Conservation (phyloP, 35 echinoderm and acorn worm species). For the Apostichopus japonicus region DNA sequence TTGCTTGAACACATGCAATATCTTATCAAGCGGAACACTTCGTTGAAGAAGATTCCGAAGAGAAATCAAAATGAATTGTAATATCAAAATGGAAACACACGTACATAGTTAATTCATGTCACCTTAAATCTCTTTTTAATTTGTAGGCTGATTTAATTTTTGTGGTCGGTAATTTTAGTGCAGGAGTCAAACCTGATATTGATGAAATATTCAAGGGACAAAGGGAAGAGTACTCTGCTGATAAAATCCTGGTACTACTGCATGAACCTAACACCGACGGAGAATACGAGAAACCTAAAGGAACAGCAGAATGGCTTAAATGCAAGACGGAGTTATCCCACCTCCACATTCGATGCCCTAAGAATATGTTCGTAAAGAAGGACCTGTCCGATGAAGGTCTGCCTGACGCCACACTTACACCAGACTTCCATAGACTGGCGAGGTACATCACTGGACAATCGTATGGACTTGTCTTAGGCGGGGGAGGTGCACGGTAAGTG, state of each 20-base stretch:
- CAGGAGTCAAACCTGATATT: background rate
- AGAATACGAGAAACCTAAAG: background rate
- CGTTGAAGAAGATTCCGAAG: too few relatives aligned
- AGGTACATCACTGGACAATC: background rate
- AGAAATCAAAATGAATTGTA: too few relatives aligned
- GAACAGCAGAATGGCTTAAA: background rate
- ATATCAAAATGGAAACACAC: background rate
- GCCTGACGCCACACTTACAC: background rate
- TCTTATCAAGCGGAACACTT: too few relatives aligned
- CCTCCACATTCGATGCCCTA: slow-evolving; percentile 12
- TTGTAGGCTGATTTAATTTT: slow-evolving; percentile 18
- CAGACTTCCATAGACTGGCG: background rate
- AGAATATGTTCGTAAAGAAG: background rate
- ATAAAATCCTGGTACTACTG: background rate
- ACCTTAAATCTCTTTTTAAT: background rate
- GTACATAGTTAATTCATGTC: background rate
- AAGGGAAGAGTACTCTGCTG: background rate
- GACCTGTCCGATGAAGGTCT: background rate
- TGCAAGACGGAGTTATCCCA: background rate
- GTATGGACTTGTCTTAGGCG: slow-evolving; percentile 17
- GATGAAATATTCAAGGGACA: background rate
- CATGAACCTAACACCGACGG: background rate
- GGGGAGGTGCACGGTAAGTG: slow-evolving; percentile 16
- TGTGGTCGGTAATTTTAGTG: background rate
- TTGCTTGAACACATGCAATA: too few relatives aligned